Evolutionary conservation across 2,113 vertebrate genomes (phyloP).

Genomic region (Ptilonorhynchus violaceus): DNA sequence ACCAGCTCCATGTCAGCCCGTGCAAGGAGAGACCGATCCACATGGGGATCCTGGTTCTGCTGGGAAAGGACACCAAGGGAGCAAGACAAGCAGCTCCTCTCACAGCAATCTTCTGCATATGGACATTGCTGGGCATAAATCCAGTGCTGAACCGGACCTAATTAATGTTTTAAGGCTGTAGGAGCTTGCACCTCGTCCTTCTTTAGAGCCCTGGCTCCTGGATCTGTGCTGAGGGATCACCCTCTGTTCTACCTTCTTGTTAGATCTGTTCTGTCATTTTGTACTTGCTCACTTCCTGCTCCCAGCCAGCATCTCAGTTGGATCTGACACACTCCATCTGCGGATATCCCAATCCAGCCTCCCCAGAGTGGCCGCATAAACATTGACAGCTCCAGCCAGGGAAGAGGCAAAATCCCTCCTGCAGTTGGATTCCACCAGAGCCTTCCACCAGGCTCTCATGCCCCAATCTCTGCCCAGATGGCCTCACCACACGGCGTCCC

Average conservation of each 20-base stretch:
- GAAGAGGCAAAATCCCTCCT: not conserved
- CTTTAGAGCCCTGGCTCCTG: not conserved
- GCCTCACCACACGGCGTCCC: not conserved
- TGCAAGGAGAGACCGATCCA: not conserved
- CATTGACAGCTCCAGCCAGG: not conserved
- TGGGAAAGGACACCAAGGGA: not conserved
- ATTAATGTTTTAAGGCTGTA: not conserved
- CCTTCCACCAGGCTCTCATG: not conserved
- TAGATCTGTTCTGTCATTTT: not conserved
- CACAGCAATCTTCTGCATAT: not conserved
- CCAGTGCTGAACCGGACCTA: not conserved
- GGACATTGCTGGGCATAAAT: not conserved
- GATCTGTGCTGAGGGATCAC: not conserved
- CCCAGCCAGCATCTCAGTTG: not conserved
- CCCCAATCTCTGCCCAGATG: slow-evolving; percentile 9
- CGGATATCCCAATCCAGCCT: not conserved
- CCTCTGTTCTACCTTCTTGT: not conserved
- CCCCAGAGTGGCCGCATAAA: not conserved
- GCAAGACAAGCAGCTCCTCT: not conserved
- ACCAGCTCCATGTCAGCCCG: not conserved
- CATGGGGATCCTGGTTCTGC: not conserved
- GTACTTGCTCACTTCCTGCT: not conserved
- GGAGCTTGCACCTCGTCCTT: not conserved
- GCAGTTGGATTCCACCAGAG: not conserved
- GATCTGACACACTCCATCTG: not conserved